A percentile compares a stretch with the other conserved stretches of the same genome.
Conservation (phyloP, 2,888 invertebrate species). For the Branchipolynoe longqiensis region DNA sequence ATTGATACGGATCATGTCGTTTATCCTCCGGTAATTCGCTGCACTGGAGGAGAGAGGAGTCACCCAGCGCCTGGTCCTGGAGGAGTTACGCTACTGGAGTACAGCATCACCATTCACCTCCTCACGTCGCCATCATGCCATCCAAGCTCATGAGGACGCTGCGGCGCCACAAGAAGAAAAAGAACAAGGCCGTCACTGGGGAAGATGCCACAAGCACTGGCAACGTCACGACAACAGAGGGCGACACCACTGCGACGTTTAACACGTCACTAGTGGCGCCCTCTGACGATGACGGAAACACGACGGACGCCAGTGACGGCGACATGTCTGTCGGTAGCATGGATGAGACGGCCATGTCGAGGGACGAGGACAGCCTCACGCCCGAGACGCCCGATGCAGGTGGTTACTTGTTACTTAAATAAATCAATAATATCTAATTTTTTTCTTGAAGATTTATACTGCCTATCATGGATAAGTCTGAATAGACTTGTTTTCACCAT, state of each 20-base stretch:
- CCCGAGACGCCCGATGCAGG: slow-evolving; percentile 1
- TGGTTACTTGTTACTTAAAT: not conserved
- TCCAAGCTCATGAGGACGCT: slow-evolving; percentile 34
- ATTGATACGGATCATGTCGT: too few relatives aligned
- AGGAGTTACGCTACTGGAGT: slow-evolving; percentile 18
- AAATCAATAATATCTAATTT: too few relatives aligned
- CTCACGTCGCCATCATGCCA: slow-evolving; percentile 20
- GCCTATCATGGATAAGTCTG: too few relatives aligned
- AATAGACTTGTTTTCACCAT: too few relatives aligned
- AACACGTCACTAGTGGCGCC: not conserved
- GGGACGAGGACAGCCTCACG: not conserved
- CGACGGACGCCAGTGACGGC: slow-evolving; percentile 42
- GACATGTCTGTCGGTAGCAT: slow-evolving; percentile 37
- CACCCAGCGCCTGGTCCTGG: not conserved
- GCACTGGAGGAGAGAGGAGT: too few relatives aligned
- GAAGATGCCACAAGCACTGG: not conserved
- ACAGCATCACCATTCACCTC: not conserved
- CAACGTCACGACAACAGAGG: not conserved
- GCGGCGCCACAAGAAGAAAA: slow-evolving; percentile 37
- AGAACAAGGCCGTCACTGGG: slow-evolving; percentile 11
- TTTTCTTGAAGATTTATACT: too few relatives aligned
- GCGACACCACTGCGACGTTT: not conserved
- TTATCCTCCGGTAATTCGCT: too few relatives aligned
- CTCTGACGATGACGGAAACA: slow-evolving; percentile 24
- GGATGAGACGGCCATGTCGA: not conserved